These are phyloP conservation scores for Exephanes ischioxanthus DNA, from an alignment of 2,888 invertebrate genomes.

Conservation along the genomic window DNA sequence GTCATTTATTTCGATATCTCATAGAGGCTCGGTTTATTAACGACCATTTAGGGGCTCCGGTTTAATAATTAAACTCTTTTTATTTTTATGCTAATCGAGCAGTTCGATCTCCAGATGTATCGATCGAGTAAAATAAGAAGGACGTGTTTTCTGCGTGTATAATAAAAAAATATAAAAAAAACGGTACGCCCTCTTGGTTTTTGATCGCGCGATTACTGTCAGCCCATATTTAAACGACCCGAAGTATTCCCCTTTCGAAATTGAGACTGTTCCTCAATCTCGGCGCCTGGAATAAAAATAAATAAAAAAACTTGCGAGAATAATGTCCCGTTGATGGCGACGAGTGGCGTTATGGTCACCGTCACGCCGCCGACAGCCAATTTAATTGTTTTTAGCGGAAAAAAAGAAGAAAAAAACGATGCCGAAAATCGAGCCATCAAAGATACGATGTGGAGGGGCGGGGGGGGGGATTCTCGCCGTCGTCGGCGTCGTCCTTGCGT, in stretches of 20 bases:
- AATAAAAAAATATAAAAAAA: too few species aligned
- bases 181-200: too few species aligned
- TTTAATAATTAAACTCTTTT: not conserved
- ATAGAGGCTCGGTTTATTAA: too few species aligned
- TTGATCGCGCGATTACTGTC: not conserved
- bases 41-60: too few species aligned
- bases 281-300: not conserved
- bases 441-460: slow-evolving; percentile 49
- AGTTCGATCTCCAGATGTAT: not conserved
- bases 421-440: slow-evolving; percentile 40
- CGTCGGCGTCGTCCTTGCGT: slow-evolving; percentile 69
- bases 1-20: not conserved
- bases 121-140: too few species aligned
- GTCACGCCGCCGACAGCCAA: slow-evolving; percentile 1
- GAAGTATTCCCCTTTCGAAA: not conserved
- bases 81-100: slow-evolving; percentile 6
- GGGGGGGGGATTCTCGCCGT: slow-evolving; percentile 73
- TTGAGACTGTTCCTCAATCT: not conserved
- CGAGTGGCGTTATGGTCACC: not conserved
- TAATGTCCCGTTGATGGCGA: not conserved
- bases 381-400: slow-evolving; percentile 10
- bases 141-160: too few species aligned
- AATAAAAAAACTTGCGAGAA: slow-evolving; percentile 6
- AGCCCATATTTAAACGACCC: not conserved
- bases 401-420: not conserved